Conservation (phyloP, 2,888 invertebrate genomes). For the Mycogona germanica region DNA sequence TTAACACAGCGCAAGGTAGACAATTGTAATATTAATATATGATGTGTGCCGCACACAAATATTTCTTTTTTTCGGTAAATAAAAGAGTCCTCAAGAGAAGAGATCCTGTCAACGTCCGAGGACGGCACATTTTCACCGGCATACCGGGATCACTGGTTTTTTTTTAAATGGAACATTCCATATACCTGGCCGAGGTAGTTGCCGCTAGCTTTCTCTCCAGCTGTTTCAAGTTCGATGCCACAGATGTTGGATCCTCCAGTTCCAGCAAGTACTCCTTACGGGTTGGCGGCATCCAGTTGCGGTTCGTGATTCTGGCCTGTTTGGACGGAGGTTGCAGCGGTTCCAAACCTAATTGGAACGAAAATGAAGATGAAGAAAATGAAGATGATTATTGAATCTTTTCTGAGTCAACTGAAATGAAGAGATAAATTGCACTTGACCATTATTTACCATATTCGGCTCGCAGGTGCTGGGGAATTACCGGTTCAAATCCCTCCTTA, state of each 20-base stretch:
- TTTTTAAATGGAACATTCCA: too few relatives aligned
- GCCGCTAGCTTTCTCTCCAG: not conserved
- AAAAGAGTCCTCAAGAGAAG: too few relatives aligned
- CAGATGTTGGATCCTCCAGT: conserved; percentile 19
- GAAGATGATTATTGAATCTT: not conserved
- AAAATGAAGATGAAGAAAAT: not conserved
- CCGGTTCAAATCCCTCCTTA: conserved; percentile 38
- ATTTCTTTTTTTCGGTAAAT: too few relatives aligned
- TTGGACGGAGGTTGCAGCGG: not conserved
- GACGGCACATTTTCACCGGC: too few relatives aligned
- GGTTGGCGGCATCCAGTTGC: conserved; percentile 6
- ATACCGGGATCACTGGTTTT: too few relatives aligned
- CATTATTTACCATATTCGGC: conserved; percentile 27
- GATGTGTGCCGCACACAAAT: too few relatives aligned
- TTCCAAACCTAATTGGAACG: not conserved
- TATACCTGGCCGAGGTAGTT: too few relatives aligned
- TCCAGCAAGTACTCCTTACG: conserved; percentile 10
- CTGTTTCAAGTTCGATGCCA: conserved; percentile 8
- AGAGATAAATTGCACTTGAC: too few relatives aligned
- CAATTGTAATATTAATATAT: too few relatives aligned
- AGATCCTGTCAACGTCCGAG: too few relatives aligned
- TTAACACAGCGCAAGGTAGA: too few relatives aligned
- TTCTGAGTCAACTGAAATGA: too few relatives aligned
- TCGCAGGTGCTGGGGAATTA: conserved; percentile 29
- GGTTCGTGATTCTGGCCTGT: not conserved